phyloP scores from a whole-genome alignment of 2,888 invertebrate genomes.

The Drosophila nr. fundita region DNA sequence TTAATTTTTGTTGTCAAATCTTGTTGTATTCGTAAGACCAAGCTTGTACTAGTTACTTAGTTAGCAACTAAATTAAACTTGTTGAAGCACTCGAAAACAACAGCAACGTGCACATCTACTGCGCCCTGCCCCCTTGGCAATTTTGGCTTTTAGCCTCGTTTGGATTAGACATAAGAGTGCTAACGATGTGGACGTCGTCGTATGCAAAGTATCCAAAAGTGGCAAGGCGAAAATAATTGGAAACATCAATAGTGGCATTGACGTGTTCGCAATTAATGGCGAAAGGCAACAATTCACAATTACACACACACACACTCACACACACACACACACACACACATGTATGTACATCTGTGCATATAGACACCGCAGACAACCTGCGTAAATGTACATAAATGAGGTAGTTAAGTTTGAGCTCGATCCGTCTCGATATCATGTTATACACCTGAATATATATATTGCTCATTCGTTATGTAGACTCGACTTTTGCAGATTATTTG shows the following conservation, averaged over 20 bases:
- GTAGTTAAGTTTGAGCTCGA: neutral
- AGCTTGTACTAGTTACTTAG: neutral
- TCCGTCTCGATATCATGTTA: neutral
- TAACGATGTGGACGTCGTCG: conserved; percentile 30
- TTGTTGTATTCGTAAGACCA: neutral
- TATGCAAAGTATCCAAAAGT: conserved; percentile 27
- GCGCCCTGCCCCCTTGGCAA: neutral
- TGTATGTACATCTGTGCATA: neutral
- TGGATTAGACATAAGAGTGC: conserved; percentile 26
- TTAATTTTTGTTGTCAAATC: neutral
- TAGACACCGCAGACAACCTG: conserved; percentile 6
- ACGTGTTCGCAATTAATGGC: conserved; percentile 47
- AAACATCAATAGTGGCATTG: conserved; percentile 40
- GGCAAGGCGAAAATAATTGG: conserved; percentile 47
- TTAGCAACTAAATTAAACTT: neutral
- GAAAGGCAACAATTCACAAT: conserved; percentile 34
- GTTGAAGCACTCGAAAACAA: neutral
- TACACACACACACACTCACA: neutral
- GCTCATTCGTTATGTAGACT: neutral
- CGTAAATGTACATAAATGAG: conserved; percentile 1
- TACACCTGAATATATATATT: neutral
- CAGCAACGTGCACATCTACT: neutral
- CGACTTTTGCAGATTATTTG: neutral
- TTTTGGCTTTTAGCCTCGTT: conserved; percentile 8
- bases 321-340: neutral